Base-by-base conservation (phyloP, 2,797 vertebrate genomes). In the Amblyraja radiata region DNA sequence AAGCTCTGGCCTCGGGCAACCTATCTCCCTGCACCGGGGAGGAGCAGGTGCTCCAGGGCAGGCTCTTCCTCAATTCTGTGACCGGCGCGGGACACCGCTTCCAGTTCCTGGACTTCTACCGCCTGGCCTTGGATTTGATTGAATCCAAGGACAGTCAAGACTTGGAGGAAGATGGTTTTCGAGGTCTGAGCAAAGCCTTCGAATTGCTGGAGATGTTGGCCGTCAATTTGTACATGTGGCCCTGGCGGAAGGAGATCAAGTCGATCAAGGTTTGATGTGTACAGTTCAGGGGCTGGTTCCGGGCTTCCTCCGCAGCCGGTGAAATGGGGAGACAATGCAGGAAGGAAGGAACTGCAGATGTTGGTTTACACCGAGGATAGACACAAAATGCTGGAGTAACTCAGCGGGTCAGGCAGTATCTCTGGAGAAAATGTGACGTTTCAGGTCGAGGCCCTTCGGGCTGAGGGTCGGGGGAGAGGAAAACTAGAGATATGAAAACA, bases 221-320 rank as follows among this genome's bases (percentile, higher is more conserved):
- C 61, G 77, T 98, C 93, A 97, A 98, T 93, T 95, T 98, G 36
- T 96, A 97, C 80, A 95, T 98, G 1, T 96, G 96, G 18, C 97
- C 98, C 0, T 98, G 97, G 97, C 97, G 95, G 95, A 98, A 97
- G 93, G 97, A 98, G 93, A 97, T 98, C 94, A 95, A 94, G 94
- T 96, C 96, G 0, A 93, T 98, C 0, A 98, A 98, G 97, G 98
- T 98, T 54, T 94, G 3, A 54, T 81, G 11, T 13, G 36, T 23
- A 25, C n/a, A 13, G 63, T 4, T 74, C 7, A 7, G n/a, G 61
- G 2, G 46, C 5, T 54, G 46, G 46, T 54, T 54, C 46, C 46
- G 46, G 46, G 6, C 46, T 3, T 54, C 46, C 46, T 6, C 46
- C 46, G 46, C 65, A 28, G 46, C 9, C 11, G n/a, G 10, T 5